phyloP scores from a whole-genome alignment of 1,140 invertebrate species.

The Formica exsecta region DNA sequence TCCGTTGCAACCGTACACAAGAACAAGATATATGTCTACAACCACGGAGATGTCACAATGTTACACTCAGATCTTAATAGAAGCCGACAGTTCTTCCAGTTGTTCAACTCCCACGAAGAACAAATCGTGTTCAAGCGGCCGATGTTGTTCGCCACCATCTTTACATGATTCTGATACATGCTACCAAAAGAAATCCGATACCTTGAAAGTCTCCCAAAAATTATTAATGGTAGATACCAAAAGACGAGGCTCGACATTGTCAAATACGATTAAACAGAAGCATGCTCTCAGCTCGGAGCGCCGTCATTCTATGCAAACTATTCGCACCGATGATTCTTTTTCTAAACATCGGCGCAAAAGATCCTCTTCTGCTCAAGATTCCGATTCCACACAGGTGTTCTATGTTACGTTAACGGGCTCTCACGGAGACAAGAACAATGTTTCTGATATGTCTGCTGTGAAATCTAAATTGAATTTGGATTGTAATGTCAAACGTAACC shows the following conservation, averaged over 20 bases:
- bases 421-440: constrained; percentile 39
- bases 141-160: constrained; percentile 53
- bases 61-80: constrained; percentile 74
- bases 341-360: constrained; percentile 66
- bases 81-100: constrained; percentile 71
- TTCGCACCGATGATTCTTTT: constrained; percentile 66
- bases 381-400: constrained; percentile 71
- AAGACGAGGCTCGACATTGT: constrained; percentile 53
- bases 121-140: constrained; percentile 66
- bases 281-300: constrained; percentile 42
- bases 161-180: constrained; percentile 17
- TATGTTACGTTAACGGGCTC: constrained; percentile 69
- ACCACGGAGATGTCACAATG: constrained; percentile 87
- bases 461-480: constrained; percentile 31
- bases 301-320: constrained; percentile 76
- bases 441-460: constrained; percentile 8
- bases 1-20: constrained; percentile 88
- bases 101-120: constrained; percentile 66
- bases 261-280: constrained; percentile 65
- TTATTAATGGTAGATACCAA: constrained; percentile 25
- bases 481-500: constrained; percentile 33
- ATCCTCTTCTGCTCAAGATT: constrained; percentile 76
- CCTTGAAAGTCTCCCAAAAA: constrained; percentile 19
- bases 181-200: background rate
- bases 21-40: constrained; percentile 87